phyloP scores from a whole-genome alignment of 2,113 vertebrate genomes.

The Hemichromis elongatus region DNA sequence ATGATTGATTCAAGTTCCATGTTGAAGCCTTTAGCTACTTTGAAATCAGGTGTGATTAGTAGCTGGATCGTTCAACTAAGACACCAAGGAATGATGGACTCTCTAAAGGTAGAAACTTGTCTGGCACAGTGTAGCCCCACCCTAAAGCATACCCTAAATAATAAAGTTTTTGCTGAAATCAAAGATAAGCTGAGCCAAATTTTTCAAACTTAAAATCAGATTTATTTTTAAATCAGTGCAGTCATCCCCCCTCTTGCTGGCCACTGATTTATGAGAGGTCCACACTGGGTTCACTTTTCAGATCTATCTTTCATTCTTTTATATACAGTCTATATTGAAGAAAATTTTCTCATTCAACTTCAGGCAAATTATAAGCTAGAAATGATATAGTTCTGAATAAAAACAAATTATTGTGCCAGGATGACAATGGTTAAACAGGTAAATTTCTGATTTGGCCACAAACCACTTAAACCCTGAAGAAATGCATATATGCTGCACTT shows the following conservation, averaged over 20 bases:
- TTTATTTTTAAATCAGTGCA: not conserved
- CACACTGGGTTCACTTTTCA: too few species aligned
- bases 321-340: not conserved
- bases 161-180: not conserved
- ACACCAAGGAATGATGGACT: not conserved
- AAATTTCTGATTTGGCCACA: not conserved
- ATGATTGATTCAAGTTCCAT: not conserved
- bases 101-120: not conserved
- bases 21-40: not conserved
- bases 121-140: not conserved
- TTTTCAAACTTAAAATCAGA: not conserved
- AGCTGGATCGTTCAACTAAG: not conserved
- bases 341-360: not conserved
- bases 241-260: not conserved
- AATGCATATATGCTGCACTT: not conserved
- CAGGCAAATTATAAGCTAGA: not conserved
- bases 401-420: not conserved
- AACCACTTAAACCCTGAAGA: not conserved
- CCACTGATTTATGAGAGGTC: not conserved
- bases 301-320: not conserved
- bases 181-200: not conserved
- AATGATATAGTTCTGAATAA: not conserved
- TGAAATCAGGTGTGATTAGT: not conserved
- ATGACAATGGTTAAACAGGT: not conserved
- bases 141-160: not conserved